Base-by-base conservation (phyloP, 2,113 vertebrate species). In the Callionymus lyra region DNA sequence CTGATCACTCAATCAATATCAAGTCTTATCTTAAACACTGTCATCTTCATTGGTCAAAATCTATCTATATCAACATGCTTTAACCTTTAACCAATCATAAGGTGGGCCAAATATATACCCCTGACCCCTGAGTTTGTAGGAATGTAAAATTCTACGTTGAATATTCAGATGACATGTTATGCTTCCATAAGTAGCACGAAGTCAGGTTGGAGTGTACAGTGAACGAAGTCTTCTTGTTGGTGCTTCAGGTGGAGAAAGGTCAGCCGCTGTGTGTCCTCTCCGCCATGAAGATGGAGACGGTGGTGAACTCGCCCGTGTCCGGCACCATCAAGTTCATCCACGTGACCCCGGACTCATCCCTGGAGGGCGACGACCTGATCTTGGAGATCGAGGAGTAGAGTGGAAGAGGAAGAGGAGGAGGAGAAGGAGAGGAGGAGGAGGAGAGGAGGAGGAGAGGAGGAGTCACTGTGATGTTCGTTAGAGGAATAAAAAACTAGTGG, bases 281-380 rank as follows among this genome's bases (percentile, higher is more conserved):
- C 0, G 91, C 92, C 64, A 94, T 96, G 92, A 96, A 94, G 84
- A 94, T 96, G 92, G 92, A 96, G 82, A 96, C 81, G 0, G 88
- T 94, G 74, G 91, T 96, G 58, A 96, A 92, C 62, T 90, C 90
- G 0, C 91, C 92, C 0, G 0, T 89, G 56, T 59, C 83, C 0
- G 92, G 92, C 11, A 91, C 85, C 1, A 19, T 94, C 12, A 82
- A 78, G 65, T 66, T 65, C 9, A 79, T 96, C 35, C 83, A 93
- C 0, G 86, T 90, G 16, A 76, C 77, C 3, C 12, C 60, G 0
- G 88, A 92, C 39, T 62, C 86, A 82, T 88, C 84, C 46, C 79
- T 94, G 69, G 91, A 96, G 63, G 91, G 90, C 1, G 91, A 94
- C 0, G 92, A 96, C 76, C 90, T 96, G 52, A 90, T 96, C 54